Evolutionary conservation across 37 sponge, comb jelly and placozoan genomes (phyloP).

Genomic region (Aphrocallistes beatrix): DNA sequence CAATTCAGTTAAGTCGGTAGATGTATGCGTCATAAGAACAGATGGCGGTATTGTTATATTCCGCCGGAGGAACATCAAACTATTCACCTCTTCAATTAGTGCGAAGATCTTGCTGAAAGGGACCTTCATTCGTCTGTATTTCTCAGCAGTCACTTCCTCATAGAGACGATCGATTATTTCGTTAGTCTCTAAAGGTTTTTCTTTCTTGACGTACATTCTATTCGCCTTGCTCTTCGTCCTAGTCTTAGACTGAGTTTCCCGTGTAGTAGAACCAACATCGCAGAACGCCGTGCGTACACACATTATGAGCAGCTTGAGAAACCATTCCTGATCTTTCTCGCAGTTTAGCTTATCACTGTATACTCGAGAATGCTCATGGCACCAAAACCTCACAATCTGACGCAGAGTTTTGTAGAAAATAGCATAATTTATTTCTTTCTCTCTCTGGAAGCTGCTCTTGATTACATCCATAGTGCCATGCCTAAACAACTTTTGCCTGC

Average conservation of each 20-base stretch:
- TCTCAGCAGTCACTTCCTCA: background rate
- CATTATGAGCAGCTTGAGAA: background rate
- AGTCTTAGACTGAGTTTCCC: background rate
- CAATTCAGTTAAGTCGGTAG: background rate
- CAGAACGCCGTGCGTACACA: background rate
- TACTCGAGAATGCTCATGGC: constrained; percentile 9
- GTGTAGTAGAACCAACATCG: background rate
- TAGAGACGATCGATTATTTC: background rate
- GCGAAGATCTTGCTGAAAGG: background rate
- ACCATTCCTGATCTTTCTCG: constrained; percentile 17
- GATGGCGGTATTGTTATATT: background rate
- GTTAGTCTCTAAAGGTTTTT: background rate
- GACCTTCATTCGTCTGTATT: background rate
- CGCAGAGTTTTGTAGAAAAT: background rate
- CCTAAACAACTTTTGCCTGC: background rate
- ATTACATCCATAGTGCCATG: background rate
- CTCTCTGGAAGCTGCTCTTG: background rate
- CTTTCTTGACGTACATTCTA: background rate
- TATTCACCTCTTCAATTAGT: background rate
- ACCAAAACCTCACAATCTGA: background rate
- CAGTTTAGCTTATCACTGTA: background rate
- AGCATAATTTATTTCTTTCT: background rate
- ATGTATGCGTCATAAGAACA: too few species aligned
- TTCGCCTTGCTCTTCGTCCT: background rate
- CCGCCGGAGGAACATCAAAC: background rate